Evolutionary conservation across 2,797 vertebrate genomes (phyloP), one percentile per base, ranked within the genome.

Genomic region (Staurois parvus): DNA sequence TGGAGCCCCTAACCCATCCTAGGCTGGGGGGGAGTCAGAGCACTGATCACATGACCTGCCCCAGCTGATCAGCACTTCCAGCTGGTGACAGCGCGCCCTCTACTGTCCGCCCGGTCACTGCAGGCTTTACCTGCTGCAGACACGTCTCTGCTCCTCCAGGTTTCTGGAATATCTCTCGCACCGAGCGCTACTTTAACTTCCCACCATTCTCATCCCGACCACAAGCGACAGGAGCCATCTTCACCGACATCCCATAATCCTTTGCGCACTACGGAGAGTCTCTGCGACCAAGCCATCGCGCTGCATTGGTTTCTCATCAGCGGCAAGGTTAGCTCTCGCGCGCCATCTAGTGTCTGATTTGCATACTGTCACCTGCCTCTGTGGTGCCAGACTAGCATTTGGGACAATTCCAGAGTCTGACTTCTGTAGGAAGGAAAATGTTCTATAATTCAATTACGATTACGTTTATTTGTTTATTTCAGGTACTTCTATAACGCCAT

Each of bases 271-370:
- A 85, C 40, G 76, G 70, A 30, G 52, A 15, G 59, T 40, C 19
- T 24, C 37, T 37, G 2, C n/a, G 68, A 10, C 29, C 76, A 85
- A 74, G 73, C 26, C 21, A 2, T 12, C 19, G 48, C 3, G 5
- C 26, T 40, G 13, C 13, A 10, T 19, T 12, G 3, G 4, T 24
- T 29, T n/a, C 26, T 30, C 45, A 12, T 19, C 11, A 24, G 15
- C 29, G 29, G 37, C 4, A 8, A 24, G 32, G 11, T n/a, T 7
- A 48, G 42, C 2, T 62, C 17, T 11, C 9, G 2, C 40, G 42
- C 84, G 17, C 84, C 84, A 72, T 80, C 84, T 80, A 21, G 77
- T 64, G 84, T 34, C 72, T 42, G 8, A 1, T 4, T 42, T 4
- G 10, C 40, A 42, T 42, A 42, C 40, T 42, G 40, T 9, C 40